Conservation (phyloP, 2,888 invertebrate species). For the Tetropium fuscum region DNA sequence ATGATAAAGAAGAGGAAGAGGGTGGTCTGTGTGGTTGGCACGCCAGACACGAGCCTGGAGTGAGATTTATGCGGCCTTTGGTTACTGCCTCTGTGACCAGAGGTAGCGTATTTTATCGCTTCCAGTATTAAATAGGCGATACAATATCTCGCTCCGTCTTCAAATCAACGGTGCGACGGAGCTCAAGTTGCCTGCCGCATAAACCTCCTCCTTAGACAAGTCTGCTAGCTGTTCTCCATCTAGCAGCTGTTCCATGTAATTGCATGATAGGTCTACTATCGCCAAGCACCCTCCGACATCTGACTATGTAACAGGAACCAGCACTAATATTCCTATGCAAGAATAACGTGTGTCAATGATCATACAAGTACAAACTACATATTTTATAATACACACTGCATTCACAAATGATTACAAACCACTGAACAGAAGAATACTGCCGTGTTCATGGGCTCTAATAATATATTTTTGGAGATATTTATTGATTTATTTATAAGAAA, state of each 20-base stretch:
- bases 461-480: too few relatives aligned
- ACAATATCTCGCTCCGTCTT: slow-evolving; percentile 43
- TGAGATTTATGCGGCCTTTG: slow-evolving; percentile 61
- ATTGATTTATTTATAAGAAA: too few relatives aligned
- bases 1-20: slow-evolving; percentile 58
- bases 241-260: slow-evolving; percentile 19
- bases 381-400: too few relatives aligned
- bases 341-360: too few relatives aligned
- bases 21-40: slow-evolving; percentile 60
- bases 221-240: slow-evolving; percentile 16
- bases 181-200: slow-evolving; percentile 3
- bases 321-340: too few relatives aligned
- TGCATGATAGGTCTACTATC: slow-evolving; percentile 7
- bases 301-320: slow-evolving; percentile 25
- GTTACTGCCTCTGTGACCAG: slow-evolving; percentile 59
- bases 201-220: slow-evolving; percentile 15
- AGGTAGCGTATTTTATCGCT: slow-evolving; percentile 60
- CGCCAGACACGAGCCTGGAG: slow-evolving; percentile 60
- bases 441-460: too few relatives aligned
- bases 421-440: too few relatives aligned
- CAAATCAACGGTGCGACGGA: slow-evolving; percentile 4
- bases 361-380: too few relatives aligned
- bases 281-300: slow-evolving; percentile 12
- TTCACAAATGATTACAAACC: too few relatives aligned
- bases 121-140: slow-evolving; percentile 56